These are phyloP conservation scores for Hylomyscus alleni DNA, from an alignment of 2,797 vertebrate species.

Conservation along the genomic window DNA sequence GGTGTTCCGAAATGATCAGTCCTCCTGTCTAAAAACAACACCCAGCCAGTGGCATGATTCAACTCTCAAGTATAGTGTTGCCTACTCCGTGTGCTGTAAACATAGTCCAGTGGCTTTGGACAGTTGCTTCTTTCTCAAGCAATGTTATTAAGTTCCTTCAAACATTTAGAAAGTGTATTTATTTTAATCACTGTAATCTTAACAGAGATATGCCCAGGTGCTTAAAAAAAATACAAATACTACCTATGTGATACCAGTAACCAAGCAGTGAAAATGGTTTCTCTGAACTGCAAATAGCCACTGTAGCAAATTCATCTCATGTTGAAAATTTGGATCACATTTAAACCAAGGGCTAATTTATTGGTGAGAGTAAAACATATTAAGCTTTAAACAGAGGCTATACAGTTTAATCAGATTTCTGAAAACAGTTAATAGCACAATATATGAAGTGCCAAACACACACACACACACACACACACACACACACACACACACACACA, in stretches of 20 bases:
- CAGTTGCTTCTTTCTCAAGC: constrained; percentile 70
- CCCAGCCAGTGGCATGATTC: constrained; percentile 23
- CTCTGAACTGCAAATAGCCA: constrained; percentile 59
- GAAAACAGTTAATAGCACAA: constrained; percentile 60
- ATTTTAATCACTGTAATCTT: constrained; percentile 76
- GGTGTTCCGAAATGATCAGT: constrained; percentile 28
- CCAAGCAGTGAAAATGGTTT: constrained; percentile 69
- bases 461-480: background rate
- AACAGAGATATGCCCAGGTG: constrained; percentile 47
- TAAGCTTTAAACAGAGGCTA: constrained; percentile 44
- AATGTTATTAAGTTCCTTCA: constrained; percentile 73
- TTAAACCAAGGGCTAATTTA: constrained; percentile 61
- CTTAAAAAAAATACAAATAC: constrained; percentile 73
- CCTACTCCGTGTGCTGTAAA: background rate
- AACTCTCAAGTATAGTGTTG: constrained; percentile 46
- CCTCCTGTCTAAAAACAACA: background rate
- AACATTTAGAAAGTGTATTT: constrained; percentile 66
- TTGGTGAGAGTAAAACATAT: constrained; percentile 48
- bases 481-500: background rate
- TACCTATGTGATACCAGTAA: constrained; percentile 34
- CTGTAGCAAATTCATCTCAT: constrained; percentile 60
- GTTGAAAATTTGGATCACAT: constrained; percentile 65
- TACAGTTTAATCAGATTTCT: constrained; percentile 68
- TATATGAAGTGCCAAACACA: constrained; percentile 49
- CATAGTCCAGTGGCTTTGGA: constrained; percentile 4